phyloP scores from a whole-genome alignment of 2,113 vertebrate species.

The Notarius quadriscutis region DNA sequence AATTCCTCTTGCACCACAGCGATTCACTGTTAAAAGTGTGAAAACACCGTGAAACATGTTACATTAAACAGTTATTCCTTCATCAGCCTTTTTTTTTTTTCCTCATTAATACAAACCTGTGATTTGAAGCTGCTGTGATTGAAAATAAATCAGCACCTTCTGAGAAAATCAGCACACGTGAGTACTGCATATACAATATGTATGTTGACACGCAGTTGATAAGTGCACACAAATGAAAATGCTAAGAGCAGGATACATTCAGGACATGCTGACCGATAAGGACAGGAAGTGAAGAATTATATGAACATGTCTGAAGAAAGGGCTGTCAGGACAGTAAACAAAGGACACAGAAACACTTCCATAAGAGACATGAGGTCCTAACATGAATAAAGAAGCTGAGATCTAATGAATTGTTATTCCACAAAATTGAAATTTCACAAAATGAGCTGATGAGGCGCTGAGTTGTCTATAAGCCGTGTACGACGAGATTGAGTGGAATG shows the following conservation, averaged over 20 bases:
- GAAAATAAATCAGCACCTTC: neutral
- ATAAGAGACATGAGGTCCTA: neutral
- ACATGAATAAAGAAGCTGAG: neutral
- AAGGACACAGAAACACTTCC: neutral
- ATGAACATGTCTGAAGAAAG: neutral
- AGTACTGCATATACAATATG: neutral
- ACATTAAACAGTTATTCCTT: neutral
- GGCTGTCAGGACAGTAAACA: neutral
- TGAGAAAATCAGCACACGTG: neutral
- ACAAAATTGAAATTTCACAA: no score
- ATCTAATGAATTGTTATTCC: no score
- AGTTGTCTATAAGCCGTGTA: no score
- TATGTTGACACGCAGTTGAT: neutral
- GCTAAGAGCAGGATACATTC: neutral
- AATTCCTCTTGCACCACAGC: neutral
- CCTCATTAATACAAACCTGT: neutral
- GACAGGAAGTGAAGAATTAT: neutral
- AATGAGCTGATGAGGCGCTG: no score
- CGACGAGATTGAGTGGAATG: no score
- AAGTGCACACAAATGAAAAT: neutral
- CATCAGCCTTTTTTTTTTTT: neutral
- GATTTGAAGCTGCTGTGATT: neutral
- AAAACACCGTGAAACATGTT: neutral
- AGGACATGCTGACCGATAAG: neutral
- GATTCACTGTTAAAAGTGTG: neutral